phyloP scores from a whole-genome alignment of 2,888 invertebrate genomes.

The Dryomyza anilis region DNA sequence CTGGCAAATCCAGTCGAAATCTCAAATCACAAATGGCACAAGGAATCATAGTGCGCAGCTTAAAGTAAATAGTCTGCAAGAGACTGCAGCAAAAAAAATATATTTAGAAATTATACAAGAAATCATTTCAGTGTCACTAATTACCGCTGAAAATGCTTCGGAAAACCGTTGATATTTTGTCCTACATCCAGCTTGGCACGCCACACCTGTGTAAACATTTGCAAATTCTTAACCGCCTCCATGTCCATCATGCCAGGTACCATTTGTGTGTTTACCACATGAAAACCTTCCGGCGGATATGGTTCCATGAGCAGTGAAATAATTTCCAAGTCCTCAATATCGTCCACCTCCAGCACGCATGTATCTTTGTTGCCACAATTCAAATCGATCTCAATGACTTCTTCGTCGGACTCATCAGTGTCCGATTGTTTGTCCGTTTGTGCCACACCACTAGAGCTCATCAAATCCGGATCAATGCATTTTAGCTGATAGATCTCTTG shows the following conservation, averaged over 20 bases:
- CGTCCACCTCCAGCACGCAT: constrained; percentile 82
- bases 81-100: constrained; percentile 49
- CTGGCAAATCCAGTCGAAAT: constrained; percentile 85
- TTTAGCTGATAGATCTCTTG: constrained; percentile 73
- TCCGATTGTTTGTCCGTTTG: constrained; percentile 61
- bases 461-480: constrained; percentile 58
- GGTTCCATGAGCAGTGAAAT: constrained; percentile 76
- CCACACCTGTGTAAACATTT: constrained; percentile 88
- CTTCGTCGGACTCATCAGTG: constrained; percentile 72
- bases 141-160: constrained; percentile 64
- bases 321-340: constrained; percentile 80
- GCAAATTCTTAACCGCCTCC: constrained; percentile 72
- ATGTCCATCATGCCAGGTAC: constrained; percentile 74
- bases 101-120: constrained; percentile 4
- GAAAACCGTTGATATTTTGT: constrained; percentile 63
- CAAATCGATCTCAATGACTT: constrained; percentile 71
- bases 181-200: constrained; percentile 67
- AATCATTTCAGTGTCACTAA: constrained; percentile 8
- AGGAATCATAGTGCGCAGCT: constrained; percentile 84
- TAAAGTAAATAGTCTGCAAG: constrained; percentile 82
- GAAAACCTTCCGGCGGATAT: constrained; percentile 76
- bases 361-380: constrained; percentile 78
- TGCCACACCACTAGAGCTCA: constrained; percentile 28
- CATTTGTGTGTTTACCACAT: constrained; percentile 78
- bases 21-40: constrained; percentile 82